Base-by-base conservation (phyloP, 2,797 vertebrate species). In the Lepidocolaptes lacrymiger region DNA sequence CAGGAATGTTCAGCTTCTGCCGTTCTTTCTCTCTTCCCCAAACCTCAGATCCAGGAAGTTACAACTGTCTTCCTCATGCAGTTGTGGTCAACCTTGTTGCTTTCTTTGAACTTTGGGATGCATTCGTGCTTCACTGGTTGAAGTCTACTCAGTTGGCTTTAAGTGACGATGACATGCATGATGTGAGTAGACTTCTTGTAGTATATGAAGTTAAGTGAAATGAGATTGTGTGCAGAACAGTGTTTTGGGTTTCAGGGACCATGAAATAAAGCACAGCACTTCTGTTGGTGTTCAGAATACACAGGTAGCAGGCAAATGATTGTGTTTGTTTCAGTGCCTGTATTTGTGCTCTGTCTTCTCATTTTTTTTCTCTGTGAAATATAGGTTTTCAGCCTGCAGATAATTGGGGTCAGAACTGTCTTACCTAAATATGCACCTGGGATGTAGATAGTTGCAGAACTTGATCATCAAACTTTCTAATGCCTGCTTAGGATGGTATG, bases 71-170 rank as follows among this genome's bases (percentile, higher is more conserved):
- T 86, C 98, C 99, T 22, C 99, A 99, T 96, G 98, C 98, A 8
- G 97, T 99, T 4, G 98, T 99, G 77, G 98, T 99, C 86, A 98
- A 99, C 95, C 98, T 99, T 78, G 98, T 98, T 93, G 97, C 98
- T 32, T 99, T 99, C 97, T 99, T 99, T 93, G 98, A 99, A 88
- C 97, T 99, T 74, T 99, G 98, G 98, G 99, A 99, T 97, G 97
- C 98, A 0, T 98, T 99, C 85, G 94, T 97, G 23, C 97, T 98
- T 92, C 98, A 99, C 81, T 99, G 99, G 56, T 96, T 99, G 54
- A 98, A 99, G 94, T 98, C 97, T 7, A 98, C 98, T 77, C 98
- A 99, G 81, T 98, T 98, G 56, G 96, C 98, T 88, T 97, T 99
- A 91, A 98, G 98, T 34, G 99, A 99, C 74, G 95, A 98, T 94